Evolutionary conservation across 2,113 vertebrate genomes (phyloP).

Genomic region (Catharus minimus): DNA sequence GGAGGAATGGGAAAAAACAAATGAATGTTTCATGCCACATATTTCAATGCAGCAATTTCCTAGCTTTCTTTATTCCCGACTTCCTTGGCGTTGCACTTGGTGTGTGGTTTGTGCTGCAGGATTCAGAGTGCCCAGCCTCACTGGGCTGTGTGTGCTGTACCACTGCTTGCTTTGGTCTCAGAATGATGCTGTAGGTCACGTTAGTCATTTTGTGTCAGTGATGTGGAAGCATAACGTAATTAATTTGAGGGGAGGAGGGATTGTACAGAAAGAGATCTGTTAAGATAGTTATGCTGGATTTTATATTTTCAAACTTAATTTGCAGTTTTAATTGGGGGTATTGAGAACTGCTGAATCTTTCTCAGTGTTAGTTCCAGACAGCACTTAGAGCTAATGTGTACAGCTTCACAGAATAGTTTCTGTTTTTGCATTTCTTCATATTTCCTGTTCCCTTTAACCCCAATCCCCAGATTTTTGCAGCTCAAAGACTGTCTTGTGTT

Average conservation of each 20-base stretch:
- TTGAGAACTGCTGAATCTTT: background rate
- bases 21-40: slow-evolving; percentile 27
- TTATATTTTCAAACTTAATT: background rate
- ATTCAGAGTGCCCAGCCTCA: background rate
- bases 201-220: background rate
- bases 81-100: accelerated
- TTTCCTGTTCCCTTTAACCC: background rate
- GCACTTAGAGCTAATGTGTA: background rate
- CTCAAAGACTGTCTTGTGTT: background rate
- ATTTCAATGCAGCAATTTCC: background rate
- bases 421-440: background rate
- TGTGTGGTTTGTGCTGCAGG: background rate
- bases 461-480: background rate
- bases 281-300: background rate
- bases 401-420: background rate
- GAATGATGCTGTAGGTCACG: background rate
- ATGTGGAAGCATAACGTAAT: background rate
- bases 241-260: background rate
- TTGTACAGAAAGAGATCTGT: background rate
- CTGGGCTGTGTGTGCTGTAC: background rate
- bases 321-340: background rate
- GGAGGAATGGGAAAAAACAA: background rate
- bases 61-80: background rate
- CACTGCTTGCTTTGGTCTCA: background rate
- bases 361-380: background rate